Base-by-base conservation (phyloP, 2,113 vertebrate genomes). In the Butorides virescens region DNA sequence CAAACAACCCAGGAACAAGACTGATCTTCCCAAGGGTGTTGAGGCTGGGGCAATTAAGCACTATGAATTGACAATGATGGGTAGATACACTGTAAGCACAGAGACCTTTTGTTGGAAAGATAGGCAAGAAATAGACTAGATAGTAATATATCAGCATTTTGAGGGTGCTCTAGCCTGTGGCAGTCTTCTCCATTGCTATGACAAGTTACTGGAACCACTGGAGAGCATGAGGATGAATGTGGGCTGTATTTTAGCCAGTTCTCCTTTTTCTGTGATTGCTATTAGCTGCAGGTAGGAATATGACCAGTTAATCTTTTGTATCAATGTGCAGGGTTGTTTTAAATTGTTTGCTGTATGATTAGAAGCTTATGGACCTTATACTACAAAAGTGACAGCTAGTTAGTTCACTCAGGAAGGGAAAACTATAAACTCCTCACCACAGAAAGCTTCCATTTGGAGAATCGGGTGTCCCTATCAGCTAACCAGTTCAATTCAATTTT, bases 241-340 rank as follows among this genome's bases (percentile, higher is more conserved):
- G n/a, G 59, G 44, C 39, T 8, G 2, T 9, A 2, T 46, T 94
- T 68, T 32, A 84, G 52, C 16, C 58, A 47, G 65, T 75, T 52
- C 61, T 91, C 21, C 23, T 76, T 66, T 61, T 39, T 25, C 5
- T 53, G 53, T 65, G 23, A 9, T 61, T 86, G 50, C 59, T 63
- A 14, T 6, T 47, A 37, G 79, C 63, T 66, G 46, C 39, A 37
- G 37, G 30, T 87, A 46, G 47, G 61, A 75, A 37, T n/a, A 32
- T 5, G 23, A 65, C 23, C 49, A 34, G 5, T 18, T 34, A 5
- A 56, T 75, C 7, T 78, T 47, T 20, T 34, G 6, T 79, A 3
- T n/a, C 0, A 2, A 9, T 34, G 7, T 1, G 2, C 66, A 52
- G 52, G 22, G 36, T 62, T 2, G 0, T n/a, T 66, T 36, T 52